Evolutionary conservation across 2,113 vertebrate genomes (phyloP).

Genomic region (Hucho hucho): DNA sequence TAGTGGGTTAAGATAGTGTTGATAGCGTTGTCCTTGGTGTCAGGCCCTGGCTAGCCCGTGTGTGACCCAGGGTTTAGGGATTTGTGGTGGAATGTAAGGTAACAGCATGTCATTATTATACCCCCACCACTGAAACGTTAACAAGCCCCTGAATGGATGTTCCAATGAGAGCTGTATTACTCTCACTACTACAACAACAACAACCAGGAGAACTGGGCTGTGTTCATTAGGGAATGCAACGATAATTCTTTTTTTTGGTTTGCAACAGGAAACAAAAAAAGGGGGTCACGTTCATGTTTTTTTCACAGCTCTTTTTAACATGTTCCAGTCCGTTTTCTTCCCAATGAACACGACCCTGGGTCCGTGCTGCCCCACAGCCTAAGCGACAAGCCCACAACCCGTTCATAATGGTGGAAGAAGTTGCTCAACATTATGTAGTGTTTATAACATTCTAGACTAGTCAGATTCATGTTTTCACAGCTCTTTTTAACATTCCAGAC

Average conservation of each 20-base stretch:
- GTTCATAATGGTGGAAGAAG: too few relatives aligned
- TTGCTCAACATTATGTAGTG: too few relatives aligned
- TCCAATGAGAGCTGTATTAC: background rate
- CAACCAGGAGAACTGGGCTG: too few relatives aligned
- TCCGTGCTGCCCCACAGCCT: too few relatives aligned
- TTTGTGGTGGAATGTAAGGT: constrained; percentile 30
- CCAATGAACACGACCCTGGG: too few relatives aligned
- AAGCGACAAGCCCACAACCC: too few relatives aligned
- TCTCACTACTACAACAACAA: background rate
- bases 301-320: too few relatives aligned
- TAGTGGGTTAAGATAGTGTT: background rate
- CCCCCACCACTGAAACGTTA: background rate
- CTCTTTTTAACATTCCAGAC: background rate
- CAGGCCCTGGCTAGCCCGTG: constrained; percentile 13
- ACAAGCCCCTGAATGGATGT: background rate
- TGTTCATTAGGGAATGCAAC: too few relatives aligned
- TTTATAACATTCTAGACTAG: background rate
- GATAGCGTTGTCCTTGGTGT: background rate
- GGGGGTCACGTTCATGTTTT: too few relatives aligned
- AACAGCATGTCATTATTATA: background rate
- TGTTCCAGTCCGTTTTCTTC: too few relatives aligned
- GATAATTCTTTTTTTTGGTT: too few relatives aligned
- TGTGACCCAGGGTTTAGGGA: constrained; percentile 29
- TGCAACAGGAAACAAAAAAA: too few relatives aligned
- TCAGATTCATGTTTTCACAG: background rate